Conservation (phyloP, 2,113 vertebrate genomes). For the Apodemus speciosus region DNA sequence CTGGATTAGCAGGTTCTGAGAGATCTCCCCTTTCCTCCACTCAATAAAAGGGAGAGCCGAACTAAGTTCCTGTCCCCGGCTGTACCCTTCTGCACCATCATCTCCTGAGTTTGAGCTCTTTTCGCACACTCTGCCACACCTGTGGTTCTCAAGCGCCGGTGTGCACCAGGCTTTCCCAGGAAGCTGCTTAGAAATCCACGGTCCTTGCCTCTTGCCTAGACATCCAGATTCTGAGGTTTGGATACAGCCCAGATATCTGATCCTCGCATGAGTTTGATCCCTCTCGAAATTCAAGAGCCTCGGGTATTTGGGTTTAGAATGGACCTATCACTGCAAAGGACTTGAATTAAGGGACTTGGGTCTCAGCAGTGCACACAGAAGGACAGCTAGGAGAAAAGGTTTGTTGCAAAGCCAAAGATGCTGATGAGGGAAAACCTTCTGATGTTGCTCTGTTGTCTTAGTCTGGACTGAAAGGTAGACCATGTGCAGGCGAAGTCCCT, state of each 20-base stretch:
- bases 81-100: neutral
- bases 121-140: neutral
- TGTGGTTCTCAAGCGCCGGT: neutral
- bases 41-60: constrained; percentile 7
- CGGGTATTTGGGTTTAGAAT: neutral
- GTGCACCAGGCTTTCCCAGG: neutral
- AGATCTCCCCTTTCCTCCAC: neutral
- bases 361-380: neutral
- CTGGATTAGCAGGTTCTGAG: neutral
- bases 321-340: neutral
- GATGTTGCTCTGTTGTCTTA: neutral
- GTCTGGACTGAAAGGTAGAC: neutral
- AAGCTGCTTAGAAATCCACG: neutral
- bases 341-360: neutral
- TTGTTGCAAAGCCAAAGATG: neutral
- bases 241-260: neutral
- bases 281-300: neutral
- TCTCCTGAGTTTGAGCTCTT: neutral
- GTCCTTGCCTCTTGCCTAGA: neutral
- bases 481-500: neutral
- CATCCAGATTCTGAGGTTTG: neutral
- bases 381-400: neutral
- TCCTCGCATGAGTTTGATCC: neutral
- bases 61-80: neutral
- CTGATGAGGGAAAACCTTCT: neutral